These are phyloP conservation scores for Oxygymnocypris stewartii DNA, from an alignment of 2,113 vertebrate genomes.

Conservation along the genomic window DNA sequence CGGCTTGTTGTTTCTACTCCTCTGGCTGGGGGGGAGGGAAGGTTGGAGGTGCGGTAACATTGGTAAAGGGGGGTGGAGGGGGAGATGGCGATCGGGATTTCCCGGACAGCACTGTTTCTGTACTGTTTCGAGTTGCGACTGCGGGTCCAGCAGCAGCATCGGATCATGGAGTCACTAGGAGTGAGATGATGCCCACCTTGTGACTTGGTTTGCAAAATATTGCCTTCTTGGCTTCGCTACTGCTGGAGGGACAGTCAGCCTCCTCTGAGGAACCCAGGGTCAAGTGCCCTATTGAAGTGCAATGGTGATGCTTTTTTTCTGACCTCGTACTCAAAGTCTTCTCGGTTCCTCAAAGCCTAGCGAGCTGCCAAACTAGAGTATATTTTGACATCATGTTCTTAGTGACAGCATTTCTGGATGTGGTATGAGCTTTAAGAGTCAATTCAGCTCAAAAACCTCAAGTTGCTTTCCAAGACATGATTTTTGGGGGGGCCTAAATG, in stretches of 20 bases:
- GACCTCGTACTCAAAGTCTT: background rate
- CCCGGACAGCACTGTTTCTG: slow-evolving; percentile 63
- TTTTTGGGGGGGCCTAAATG: no score
- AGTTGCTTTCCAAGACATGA: no score
- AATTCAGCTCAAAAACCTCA: background rate
- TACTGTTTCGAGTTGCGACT: slow-evolving; percentile 53
- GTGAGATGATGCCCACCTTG: background rate
- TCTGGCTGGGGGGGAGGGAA: slow-evolving; percentile 72
- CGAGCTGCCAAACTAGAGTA: no score
- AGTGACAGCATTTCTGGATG: no score
- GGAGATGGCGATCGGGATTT: slow-evolving; percentile 70
- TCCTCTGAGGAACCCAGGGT: background rate
- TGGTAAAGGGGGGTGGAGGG: slow-evolving; percentile 62
- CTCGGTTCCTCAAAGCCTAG: background rate
- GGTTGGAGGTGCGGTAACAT: slow-evolving; percentile 77
- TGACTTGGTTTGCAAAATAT: background rate
- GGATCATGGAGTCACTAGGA: slow-evolving; percentile 7
- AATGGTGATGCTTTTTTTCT: background rate
- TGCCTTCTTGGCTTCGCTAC: background rate
- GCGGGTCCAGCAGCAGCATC: background rate
- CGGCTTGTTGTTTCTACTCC: slow-evolving; percentile 85
- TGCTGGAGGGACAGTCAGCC: background rate
- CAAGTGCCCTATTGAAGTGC: slow-evolving; percentile 7
- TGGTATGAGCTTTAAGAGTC: no score
- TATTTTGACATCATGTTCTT: no score